Evolutionary conservation across 2,113 vertebrate species (phyloP), one percentile per base, ranked within the genome.

Genomic region (Pseudorectes ferrugineus): DNA sequence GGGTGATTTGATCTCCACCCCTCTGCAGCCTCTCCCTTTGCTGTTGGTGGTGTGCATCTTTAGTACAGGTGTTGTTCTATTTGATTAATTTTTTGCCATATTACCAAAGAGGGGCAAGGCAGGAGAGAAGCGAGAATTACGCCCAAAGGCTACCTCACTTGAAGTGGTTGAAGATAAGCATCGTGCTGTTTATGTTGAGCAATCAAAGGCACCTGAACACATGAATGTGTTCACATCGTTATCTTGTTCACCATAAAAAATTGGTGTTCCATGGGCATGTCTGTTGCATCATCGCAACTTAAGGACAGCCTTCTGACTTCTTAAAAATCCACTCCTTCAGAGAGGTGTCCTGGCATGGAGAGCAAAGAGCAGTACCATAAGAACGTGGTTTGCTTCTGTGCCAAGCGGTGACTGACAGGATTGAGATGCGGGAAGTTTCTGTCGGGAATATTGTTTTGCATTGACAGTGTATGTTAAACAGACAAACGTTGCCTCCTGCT

Each of bases 381-480:
- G 24, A 36, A 67, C 12, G 1, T 59, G 20, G 9, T 42, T 62
- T 48, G 35, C 45, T 76, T 66, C 45, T 66, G 22, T 71, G 52
- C 24, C 40, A 78, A 31, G 24, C 0, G 0, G 38, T 75, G 36
- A 55, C 55, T 78, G 92, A 25, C 19, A 75, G 43, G 15, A 43
- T 19, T 70, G 61, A 49, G 73, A 67, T 58, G 51, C 29, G n/a
- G 28, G 31, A 71, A 40, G 40, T 46, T 63, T 79, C 23, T 46
- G 21, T 76, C 4, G 3, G 25, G 51, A n/a, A 49, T 61, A 38
- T 1, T 42, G 33, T 14, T 74, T 65, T 16, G 3, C 46, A 26
- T 36, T 38, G 67, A 35, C 42, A 21, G 9, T 5, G 2, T 76
- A 16, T 0, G 1, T 55, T 62, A 66, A 65, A 48, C 1, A 7